These are phyloP conservation scores for Caenorhabditis sp. DNA, from an alignment of 2,888 invertebrate genomes.

Conservation along the genomic window DNA sequence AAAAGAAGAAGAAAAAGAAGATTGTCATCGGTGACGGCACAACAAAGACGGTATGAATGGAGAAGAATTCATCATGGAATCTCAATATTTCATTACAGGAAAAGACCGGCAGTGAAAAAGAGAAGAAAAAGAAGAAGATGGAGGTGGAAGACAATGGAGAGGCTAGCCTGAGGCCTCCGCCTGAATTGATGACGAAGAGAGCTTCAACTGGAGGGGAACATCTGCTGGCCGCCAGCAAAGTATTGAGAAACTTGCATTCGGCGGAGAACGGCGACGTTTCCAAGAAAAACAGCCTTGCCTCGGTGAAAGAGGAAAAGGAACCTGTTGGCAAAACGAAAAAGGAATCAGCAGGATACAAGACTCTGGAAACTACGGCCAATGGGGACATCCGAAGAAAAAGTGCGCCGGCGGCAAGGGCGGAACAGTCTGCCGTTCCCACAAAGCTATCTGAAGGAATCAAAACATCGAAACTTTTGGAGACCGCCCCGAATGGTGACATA, in stretches of 20 bases:
- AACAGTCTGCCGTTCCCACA: neutral
- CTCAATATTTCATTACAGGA: constrained; percentile 12
- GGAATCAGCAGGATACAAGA: constrained; percentile 4
- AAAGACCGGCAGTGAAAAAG: constrained; percentile 1
- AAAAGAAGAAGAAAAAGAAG: constrained; percentile 48
- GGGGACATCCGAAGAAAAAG: constrained; percentile 36
- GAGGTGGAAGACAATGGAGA: constrained; percentile 2
- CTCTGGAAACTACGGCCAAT: constrained; percentile 32
- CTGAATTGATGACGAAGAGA: constrained; percentile 19
- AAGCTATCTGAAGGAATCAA: constrained; percentile 1
- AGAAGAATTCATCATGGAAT: neutral
- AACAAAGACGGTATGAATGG: constrained; percentile 22
- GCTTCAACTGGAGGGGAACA: constrained; percentile 45
- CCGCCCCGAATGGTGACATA: constrained; percentile 16
- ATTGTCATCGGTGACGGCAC: constrained; percentile 37
- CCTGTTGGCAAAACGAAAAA: too few relatives aligned
- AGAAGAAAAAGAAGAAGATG: constrained; percentile 33
- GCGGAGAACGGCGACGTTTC: constrained; percentile 1
- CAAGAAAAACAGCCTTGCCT: constrained; percentile 21
- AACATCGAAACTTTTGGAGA: constrained; percentile 7
- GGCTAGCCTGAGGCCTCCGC: constrained; percentile 30
- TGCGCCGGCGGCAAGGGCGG: too few relatives aligned
- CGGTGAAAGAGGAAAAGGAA: constrained; percentile 38
- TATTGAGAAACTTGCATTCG: constrained; percentile 28
- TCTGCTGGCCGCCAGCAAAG: constrained; percentile 20